These are phyloP conservation scores for Temnothorax ravouxi DNA, from an alignment of 2,888 invertebrate species.

Conservation along the genomic window DNA sequence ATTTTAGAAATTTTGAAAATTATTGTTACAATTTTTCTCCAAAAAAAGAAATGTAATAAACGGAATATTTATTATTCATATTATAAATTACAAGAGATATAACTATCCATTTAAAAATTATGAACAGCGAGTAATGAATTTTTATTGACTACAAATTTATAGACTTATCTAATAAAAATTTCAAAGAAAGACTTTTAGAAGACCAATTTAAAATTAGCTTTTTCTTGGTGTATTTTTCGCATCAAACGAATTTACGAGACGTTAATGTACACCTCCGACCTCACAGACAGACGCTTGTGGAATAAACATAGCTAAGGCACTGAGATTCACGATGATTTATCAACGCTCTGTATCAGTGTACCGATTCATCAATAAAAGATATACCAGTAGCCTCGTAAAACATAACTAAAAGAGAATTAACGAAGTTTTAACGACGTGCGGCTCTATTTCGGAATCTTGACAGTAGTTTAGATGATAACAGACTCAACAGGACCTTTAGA, in stretches of 20 bases:
- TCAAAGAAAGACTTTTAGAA: not conserved
- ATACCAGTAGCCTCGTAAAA: conserved; percentile 39
- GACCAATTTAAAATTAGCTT: conserved; percentile 33
- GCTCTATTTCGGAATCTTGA: conserved; percentile 33
- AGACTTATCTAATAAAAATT: conserved; percentile 6
- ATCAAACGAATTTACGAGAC: conserved; percentile 35
- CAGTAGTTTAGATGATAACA: conserved; percentile 21
- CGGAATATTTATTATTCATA: not conserved
- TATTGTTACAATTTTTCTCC: not conserved
- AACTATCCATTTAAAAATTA: not conserved
- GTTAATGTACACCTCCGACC: conserved; percentile 33
- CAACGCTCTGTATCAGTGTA: not conserved
- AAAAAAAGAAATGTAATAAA: too few relatives aligned
- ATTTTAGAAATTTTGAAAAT: not conserved
- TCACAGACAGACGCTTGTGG: conserved; percentile 8
- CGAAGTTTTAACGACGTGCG: conserved; percentile 17
- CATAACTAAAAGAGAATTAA: conserved; percentile 17
- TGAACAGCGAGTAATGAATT: not conserved
- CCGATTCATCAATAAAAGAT: conserved; percentile 40
- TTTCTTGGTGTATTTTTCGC: conserved; percentile 11
- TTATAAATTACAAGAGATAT: not conserved
- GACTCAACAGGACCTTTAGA: not conserved
- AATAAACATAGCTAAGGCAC: conserved; percentile 28
- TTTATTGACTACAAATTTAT: not conserved
- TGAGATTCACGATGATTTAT: conserved; percentile 41